Evolutionary conservation across 2,888 invertebrate species (phyloP).

Genomic region (Melieria omissa): DNA sequence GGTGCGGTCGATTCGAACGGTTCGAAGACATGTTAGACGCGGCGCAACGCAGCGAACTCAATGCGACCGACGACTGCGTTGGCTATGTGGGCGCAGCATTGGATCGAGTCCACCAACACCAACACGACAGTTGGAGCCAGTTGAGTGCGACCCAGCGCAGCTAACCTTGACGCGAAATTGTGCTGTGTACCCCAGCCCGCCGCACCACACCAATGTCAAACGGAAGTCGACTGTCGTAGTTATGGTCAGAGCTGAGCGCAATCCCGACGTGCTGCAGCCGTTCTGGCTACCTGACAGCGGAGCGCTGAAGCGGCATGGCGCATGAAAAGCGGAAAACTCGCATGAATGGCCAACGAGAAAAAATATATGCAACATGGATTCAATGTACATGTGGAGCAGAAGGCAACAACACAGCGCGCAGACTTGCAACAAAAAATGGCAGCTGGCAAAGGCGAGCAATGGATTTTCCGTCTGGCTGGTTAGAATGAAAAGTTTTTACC

Average conservation of each 20-base stretch:
- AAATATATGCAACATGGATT: slow-evolving; percentile 22
- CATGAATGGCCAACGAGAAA: slow-evolving; percentile 47
- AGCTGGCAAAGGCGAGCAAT: background rate
- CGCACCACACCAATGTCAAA: slow-evolving; percentile 9
- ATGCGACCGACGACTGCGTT: no score
- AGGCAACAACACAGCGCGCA: slow-evolving; percentile 7
- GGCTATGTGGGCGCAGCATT: background rate
- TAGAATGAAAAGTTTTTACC: slow-evolving; percentile 27
- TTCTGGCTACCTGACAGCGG: no score
- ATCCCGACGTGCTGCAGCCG: no score
- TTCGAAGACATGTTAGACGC: no score
- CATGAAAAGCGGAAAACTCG: slow-evolving; percentile 56
- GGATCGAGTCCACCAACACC: background rate
- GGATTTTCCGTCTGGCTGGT: background rate
- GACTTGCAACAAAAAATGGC: slow-evolving; percentile 17
- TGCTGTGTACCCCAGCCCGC: background rate
- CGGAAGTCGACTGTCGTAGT: slow-evolving; percentile 30
- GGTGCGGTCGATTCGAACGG: no score
- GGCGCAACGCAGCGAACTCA: no score
- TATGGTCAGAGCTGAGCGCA: background rate
- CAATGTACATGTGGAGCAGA: background rate
- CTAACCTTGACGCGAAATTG: slow-evolving; percentile 23
- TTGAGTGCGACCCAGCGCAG: background rate
- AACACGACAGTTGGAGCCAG: background rate
- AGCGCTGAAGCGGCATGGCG: background rate